A percentile compares a stretch with the other conserved stretches of the same genome.
Evolutionary conservation across 2,113 vertebrate genomes (phyloP).

Genomic region (Cryptoleucopteryx plumbea): DNA sequence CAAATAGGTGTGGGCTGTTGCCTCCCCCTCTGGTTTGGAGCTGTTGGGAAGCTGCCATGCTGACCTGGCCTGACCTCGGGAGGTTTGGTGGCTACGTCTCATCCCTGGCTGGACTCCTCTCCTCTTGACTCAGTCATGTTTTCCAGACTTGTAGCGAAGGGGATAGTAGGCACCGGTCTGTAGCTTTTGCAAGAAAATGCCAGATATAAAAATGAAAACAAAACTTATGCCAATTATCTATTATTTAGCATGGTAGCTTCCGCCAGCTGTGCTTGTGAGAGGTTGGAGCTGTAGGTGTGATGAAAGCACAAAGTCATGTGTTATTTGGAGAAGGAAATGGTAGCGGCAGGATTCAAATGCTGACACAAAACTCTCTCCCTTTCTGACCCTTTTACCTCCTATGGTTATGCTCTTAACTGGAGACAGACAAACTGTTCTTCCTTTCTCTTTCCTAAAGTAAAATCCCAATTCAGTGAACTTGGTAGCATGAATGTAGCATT

Average conservation of each 20-base stretch:
- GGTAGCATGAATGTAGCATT: conserved; percentile 69
- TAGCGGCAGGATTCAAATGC: background rate
- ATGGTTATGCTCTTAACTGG: background rate
- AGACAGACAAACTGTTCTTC: conserved; percentile 11
- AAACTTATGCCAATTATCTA: background rate
- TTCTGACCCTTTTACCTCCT: background rate
- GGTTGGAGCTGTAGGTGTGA: background rate
- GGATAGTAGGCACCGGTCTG: background rate
- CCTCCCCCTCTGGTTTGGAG: background rate
- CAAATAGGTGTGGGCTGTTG: background rate
- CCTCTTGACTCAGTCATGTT: background rate
- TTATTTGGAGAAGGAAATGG: background rate
- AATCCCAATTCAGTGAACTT: conserved; percentile 43
- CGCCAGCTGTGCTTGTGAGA: background rate
- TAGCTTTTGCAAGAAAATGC: background rate
- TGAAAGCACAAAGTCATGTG: background rate
- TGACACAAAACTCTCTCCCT: background rate
- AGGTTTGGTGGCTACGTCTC: background rate
- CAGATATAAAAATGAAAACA: background rate
- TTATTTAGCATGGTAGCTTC: background rate
- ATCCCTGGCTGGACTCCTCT: background rate
- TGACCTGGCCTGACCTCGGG: background rate
- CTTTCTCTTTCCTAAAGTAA: background rate
- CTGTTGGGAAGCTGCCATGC: background rate
- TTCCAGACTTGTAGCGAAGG: background rate